phyloP scores from a whole-genome alignment of 2,113 vertebrate species.

The Brachypodius melanocephalos region DNA sequence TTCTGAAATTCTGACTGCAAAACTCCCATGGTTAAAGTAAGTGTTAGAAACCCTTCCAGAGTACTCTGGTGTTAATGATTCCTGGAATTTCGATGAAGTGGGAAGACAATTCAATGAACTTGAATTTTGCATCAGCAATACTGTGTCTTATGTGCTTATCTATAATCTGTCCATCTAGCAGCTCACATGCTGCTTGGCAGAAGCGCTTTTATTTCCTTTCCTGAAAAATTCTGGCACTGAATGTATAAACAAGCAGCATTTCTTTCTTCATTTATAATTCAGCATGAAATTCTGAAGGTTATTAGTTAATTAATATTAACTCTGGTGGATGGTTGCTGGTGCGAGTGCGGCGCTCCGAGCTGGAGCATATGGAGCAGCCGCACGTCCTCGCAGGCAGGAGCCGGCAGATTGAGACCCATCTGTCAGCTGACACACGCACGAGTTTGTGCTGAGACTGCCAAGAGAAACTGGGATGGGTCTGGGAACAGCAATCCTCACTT shows the following conservation, averaged over 20 bases:
- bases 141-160: background rate
- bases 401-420: constrained; percentile 29
- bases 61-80: background rate
- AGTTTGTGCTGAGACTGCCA: background rate
- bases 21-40: background rate
- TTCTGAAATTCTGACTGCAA: background rate
- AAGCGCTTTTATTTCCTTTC: constrained; percentile 27
- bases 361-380: background rate
- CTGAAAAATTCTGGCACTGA: constrained; percentile 15
- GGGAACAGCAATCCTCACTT: background rate
- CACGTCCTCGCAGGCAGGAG: background rate
- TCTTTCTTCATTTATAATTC: constrained; percentile 12
- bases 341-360: fast-evolving
- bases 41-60: background rate
- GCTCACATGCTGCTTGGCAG: constrained; percentile 3
- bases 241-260: constrained; percentile 6
- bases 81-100: background rate
- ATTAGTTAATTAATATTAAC: constrained; percentile 22
- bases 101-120: constrained; percentile 2
- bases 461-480: background rate
- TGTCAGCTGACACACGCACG: background rate
- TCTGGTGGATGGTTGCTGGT: background rate
- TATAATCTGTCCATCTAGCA: constrained; percentile 30
- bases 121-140: background rate
- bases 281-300: background rate